Conservation (phyloP, 2,888 invertebrate genomes). For the Cheilosia grossa region DNA sequence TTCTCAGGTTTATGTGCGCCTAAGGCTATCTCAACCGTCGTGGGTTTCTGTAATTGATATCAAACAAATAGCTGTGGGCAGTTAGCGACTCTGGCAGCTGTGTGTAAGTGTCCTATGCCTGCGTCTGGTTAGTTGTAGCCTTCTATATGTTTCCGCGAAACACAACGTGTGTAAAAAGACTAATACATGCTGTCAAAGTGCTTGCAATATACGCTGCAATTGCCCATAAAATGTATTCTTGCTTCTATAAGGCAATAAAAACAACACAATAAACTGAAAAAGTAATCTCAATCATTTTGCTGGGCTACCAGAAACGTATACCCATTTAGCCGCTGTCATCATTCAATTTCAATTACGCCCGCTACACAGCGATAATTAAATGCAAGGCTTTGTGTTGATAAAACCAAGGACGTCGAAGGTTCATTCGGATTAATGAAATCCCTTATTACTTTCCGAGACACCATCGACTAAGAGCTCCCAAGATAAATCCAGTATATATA, state of each 20-base stretch:
- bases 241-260: background rate
- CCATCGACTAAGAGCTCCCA: background rate
- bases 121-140: too few species aligned
- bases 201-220: background rate
- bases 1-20: too few species aligned
- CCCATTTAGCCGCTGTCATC: slow-evolving; percentile 11
- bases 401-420: slow-evolving; percentile 12
- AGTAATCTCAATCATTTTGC: slow-evolving; percentile 8
- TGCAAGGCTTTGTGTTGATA: slow-evolving; percentile 21
- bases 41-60: too few species aligned
- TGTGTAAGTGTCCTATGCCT: too few species aligned
- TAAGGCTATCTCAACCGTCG: too few species aligned
- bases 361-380: slow-evolving; percentile 29
- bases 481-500: background rate
- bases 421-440: slow-evolving; percentile 40
- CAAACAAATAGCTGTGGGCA: too few species aligned
- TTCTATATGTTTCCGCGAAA: too few species aligned
- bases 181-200: background rate
- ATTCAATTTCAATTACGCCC: slow-evolving; percentile 47
- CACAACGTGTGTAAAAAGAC: too few species aligned
- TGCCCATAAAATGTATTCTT: slow-evolving; percentile 2
- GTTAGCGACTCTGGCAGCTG: too few species aligned
- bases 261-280: slow-evolving; percentile 2
- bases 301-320: background rate
- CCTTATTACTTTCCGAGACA: slow-evolving; percentile 20